A percentile compares a stretch with the other conserved stretches of the same genome.
phyloP scores from a whole-genome alignment of 2,888 invertebrate species.

The Caenorhabditis zanzibari region DNA sequence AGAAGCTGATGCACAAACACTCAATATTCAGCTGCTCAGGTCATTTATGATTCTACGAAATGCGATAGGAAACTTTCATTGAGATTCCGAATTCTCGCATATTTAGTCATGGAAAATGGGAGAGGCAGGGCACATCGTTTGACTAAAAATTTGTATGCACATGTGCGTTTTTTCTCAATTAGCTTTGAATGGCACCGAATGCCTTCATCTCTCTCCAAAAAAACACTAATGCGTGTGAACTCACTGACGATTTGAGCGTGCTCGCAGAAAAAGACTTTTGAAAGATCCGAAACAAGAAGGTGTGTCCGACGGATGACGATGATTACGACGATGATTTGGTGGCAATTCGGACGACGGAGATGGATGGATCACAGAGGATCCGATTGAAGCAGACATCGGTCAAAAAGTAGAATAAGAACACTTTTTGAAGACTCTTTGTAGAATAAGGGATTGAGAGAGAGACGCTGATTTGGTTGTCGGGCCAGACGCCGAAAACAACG shows the following conservation, averaged over 20 bases:
- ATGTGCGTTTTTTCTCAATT: slow-evolving; percentile 23
- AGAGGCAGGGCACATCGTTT: background rate
- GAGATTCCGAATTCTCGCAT: background rate
- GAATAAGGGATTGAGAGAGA: background rate
- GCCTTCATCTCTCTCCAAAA: background rate
- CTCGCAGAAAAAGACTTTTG: slow-evolving; percentile 60
- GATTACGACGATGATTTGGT: slow-evolving; percentile 33
- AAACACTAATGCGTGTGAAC: slow-evolving; percentile 46
- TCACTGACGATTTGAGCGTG: slow-evolving; percentile 56
- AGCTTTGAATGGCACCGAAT: slow-evolving; percentile 15
- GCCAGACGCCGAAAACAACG: slow-evolving; percentile 56
- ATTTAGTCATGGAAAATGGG: background rate
- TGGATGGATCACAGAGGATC: slow-evolving; percentile 35
- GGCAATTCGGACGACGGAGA: slow-evolving; percentile 46
- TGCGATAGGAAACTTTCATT: too few relatives aligned
- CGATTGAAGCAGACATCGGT: slow-evolving; percentile 33
- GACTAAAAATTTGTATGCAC: background rate
- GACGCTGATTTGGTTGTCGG: slow-evolving; percentile 53
- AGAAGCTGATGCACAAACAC: too few relatives aligned
- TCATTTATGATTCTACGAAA: too few relatives aligned
- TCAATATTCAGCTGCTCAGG: too few relatives aligned
- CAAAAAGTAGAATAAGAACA: slow-evolving; percentile 18
- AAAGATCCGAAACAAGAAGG: slow-evolving; percentile 66
- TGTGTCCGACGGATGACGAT: slow-evolving; percentile 58
- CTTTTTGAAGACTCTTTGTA: slow-evolving; percentile 48